phyloP scores from a whole-genome alignment of 2,113 vertebrate species.

The Lamprotornis superbus region DNA sequence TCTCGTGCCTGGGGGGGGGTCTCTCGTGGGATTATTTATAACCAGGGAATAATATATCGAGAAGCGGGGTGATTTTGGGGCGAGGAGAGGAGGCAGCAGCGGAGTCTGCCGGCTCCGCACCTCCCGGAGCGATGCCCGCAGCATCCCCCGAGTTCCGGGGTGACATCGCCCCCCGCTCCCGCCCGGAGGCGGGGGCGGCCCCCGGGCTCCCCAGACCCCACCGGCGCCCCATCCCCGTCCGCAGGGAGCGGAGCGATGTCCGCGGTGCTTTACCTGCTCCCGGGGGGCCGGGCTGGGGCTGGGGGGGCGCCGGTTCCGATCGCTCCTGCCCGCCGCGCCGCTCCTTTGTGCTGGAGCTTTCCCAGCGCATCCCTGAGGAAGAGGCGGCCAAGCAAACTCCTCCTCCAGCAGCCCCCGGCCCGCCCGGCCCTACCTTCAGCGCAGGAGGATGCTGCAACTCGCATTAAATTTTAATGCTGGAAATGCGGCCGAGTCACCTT shows the following conservation, averaged over 20 bases:
- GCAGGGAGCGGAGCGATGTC: neutral
- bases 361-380: constrained; percentile 32
- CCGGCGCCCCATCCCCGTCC: no score
- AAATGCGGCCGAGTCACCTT: constrained; percentile 43
- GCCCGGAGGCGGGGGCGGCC: neutral
- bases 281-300: neutral
- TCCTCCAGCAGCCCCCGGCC: constrained; percentile 42
- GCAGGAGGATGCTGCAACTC: constrained; percentile 56
- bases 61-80: accelerated
- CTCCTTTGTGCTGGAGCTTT: constrained; percentile 60
- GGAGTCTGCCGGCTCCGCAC: accelerated
- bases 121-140: neutral
- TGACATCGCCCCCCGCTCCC: accelerated
- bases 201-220: neutral
- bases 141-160: neutral
- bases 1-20: accelerated
- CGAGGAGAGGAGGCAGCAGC: neutral
- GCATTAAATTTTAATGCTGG: constrained; percentile 48
- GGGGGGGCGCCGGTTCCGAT: neutral
- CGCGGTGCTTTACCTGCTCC: neutral
- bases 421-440: constrained; percentile 14
- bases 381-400: constrained; percentile 51
- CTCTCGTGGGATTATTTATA: neutral
- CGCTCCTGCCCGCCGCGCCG: neutral
- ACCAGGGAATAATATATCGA: neutral